Evolutionary conservation across 2,888 invertebrate genomes (phyloP), one percentile per base, ranked within the genome.

Genomic region (Hydroisotoma schaefferi): DNA sequence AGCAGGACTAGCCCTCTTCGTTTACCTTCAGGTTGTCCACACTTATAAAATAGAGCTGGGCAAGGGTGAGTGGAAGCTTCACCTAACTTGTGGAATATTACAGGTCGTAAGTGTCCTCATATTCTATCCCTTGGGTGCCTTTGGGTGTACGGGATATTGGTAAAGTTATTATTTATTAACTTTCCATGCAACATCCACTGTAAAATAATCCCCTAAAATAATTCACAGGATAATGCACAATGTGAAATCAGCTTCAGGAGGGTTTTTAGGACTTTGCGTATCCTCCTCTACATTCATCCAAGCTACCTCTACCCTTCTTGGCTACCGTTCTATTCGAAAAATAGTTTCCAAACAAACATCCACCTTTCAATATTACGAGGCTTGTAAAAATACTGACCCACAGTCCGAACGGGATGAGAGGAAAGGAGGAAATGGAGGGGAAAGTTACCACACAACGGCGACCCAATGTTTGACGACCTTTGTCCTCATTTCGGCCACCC

Each of bases 121-220:
- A 0, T 63, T 63, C 47, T 53, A 43, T 27, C 43, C 33, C 12
- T 18, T 59, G 6, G 63, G 51, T 10, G 27, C 55, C 28, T 62
- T 58, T 51, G 58, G 62, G 18, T 46, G 28, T 18, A 51, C 55
- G 2, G 62, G 58, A 37, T 62, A 62, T 38, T 62, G 62, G 62
- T 62, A 55, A 43, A 4, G 22, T 40, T 5, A 15, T 33, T 33
- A 33, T 15, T 8, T 40, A 15, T 40, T 15, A 40, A 15, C 40
- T 40, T 40, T 40, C n/a, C n/a, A n/a, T n/a, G n/a, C n/a, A n/a
- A n/a, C n/a, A n/a, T n/a, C n/a, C n/a, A n/a, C n/a, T n/a, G n/a
- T n/a, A 40, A 40, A 10, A 15, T 18, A 40, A 4, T 10, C 20
- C 20, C 20, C 40, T 15, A 18, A 18, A 15, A 25, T n/a, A 25